phyloP scores from a whole-genome alignment of 2,888 invertebrate genomes.

The Dynastes grantii region DNA sequence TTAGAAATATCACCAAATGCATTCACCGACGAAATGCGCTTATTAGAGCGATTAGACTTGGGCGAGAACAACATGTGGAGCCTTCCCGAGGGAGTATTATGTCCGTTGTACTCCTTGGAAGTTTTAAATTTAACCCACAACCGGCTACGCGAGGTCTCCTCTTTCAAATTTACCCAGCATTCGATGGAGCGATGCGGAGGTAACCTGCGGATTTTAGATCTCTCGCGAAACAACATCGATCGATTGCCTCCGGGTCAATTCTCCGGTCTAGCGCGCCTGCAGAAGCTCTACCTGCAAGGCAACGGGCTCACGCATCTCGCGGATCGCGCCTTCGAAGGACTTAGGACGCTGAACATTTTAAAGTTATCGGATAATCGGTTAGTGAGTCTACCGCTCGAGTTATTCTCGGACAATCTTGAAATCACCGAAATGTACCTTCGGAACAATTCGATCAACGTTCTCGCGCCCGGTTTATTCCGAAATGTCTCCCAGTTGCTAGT shows the following conservation, averaged over 20 bases:
- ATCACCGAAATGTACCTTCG: constrained; percentile 86
- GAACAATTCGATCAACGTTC: constrained; percentile 86
- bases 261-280: constrained; percentile 80
- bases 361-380: constrained; percentile 88
- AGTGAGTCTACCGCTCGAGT: constrained; percentile 84
- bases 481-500: constrained; percentile 83
- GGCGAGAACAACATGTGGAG: constrained; percentile 88
- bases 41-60: constrained; percentile 82
- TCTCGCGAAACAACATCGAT: constrained; percentile 86
- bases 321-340: constrained; percentile 84
- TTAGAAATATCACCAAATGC: constrained; percentile 83
- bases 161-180: constrained; percentile 79
- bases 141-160: constrained; percentile 82
- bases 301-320: constrained; percentile 85
- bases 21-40: constrained; percentile 82
- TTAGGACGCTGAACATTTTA: constrained; percentile 81
- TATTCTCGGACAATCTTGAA: constrained; percentile 85
- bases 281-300: constrained; percentile 83
- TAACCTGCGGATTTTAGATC: constrained; percentile 80
- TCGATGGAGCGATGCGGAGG: constrained; percentile 80
- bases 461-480: constrained; percentile 86
- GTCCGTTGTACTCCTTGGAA: constrained; percentile 82
- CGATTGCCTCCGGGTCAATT: constrained; percentile 81
- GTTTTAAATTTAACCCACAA: constrained; percentile 86
- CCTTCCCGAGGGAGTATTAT: constrained; percentile 84